Evolutionary conservation across 2,113 vertebrate genomes (phyloP).

Genomic region (Oreochromis tanganicae): DNA sequence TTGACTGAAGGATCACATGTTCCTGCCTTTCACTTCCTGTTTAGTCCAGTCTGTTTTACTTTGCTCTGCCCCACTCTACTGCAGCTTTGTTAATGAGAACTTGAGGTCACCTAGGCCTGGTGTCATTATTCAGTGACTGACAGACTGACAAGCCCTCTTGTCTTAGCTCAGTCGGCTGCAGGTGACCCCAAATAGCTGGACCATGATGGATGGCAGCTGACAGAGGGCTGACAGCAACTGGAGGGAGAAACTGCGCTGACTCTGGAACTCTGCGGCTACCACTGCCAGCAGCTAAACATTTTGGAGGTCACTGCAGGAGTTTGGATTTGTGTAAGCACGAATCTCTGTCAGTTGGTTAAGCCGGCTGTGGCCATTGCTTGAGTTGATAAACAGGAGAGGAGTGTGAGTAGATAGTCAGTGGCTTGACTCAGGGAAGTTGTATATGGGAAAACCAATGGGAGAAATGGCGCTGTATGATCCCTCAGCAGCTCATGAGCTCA

Average conservation of each 20-base stretch:
- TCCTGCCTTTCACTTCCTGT: not conserved
- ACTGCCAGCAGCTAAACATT: not conserved
- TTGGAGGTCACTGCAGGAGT: constrained; percentile 48
- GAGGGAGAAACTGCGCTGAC: constrained; percentile 43
- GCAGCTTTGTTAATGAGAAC: constrained; percentile 3
- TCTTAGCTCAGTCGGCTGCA: constrained; percentile 72
- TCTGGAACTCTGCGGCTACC: not conserved
- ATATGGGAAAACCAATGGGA: not conserved
- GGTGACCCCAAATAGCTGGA: constrained; percentile 72
- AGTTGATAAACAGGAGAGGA: constrained; percentile 1
- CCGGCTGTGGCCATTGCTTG: not conserved
- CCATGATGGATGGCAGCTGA: constrained; percentile 81
- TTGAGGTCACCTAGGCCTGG: constrained; percentile 48
- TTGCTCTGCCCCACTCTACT: not conserved
- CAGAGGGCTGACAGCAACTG: constrained; percentile 76
- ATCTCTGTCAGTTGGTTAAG: not conserved
- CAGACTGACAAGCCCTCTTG: constrained; percentile 64
- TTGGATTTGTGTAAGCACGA: constrained; percentile 25
- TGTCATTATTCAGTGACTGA: constrained; percentile 66
- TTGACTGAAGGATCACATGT: not conserved
- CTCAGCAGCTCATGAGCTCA: not conserved
- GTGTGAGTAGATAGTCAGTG: not conserved
- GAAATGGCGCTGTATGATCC: not conserved
- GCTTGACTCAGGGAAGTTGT: not conserved
- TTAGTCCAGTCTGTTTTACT: not conserved